Conservation (phyloP, 2,797 vertebrate genomes). For the Lutjanus campechanus region DNA sequence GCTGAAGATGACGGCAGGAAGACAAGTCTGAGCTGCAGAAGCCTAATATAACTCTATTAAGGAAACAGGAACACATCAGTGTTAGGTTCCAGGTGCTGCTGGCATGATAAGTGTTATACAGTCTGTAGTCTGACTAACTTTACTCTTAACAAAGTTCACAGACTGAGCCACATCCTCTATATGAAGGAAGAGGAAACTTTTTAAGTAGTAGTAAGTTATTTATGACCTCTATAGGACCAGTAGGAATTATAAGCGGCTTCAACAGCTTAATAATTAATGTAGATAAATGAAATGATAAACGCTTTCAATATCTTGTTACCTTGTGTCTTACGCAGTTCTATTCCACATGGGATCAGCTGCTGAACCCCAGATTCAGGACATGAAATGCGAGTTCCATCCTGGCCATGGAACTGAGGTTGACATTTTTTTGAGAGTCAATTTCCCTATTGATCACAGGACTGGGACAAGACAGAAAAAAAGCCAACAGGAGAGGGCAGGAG, state of each 20-base stretch:
- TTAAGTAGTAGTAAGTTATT: slow-evolving; percentile 37
- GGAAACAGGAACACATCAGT: slow-evolving; percentile 64
- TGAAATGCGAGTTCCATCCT: no score
- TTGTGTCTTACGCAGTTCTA: background rate
- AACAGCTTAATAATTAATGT: background rate
- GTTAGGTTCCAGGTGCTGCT: slow-evolving; percentile 35
- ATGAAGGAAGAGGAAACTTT: slow-evolving; percentile 63
- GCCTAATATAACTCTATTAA: slow-evolving; percentile 33
- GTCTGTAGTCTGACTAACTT: slow-evolving; percentile 25
- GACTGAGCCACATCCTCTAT: slow-evolving; percentile 56
- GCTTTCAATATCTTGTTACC: background rate
- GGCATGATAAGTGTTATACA: slow-evolving; percentile 27
- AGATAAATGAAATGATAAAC: background rate
- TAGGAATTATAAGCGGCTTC: slow-evolving; percentile 19
- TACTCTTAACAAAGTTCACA: slow-evolving; percentile 50
- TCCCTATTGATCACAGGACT: no score
- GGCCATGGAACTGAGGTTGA: no score
- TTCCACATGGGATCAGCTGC: background rate
- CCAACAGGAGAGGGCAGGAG: no score
- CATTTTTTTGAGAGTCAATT: no score
- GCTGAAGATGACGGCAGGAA: slow-evolving; percentile 40
- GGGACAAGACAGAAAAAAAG: no score
- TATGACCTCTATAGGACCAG: slow-evolving; percentile 41
- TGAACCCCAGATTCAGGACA: no score
- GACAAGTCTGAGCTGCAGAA: slow-evolving; percentile 23